phyloP scores from a whole-genome alignment of 2,797 vertebrate species.

The Syngnathus rostellatus region DNA sequence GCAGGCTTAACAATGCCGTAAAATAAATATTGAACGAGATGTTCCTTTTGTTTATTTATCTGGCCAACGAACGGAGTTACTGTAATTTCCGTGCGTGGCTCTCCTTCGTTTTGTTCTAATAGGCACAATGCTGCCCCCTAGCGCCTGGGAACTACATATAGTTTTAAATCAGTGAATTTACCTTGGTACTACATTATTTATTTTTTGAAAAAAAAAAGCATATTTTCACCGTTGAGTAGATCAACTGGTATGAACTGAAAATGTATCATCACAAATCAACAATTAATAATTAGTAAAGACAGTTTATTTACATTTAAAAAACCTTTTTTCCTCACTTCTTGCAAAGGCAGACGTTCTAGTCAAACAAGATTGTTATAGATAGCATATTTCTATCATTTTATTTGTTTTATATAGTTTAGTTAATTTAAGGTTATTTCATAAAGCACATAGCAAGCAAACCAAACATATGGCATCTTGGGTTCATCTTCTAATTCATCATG shows the following conservation, averaged over 20 bases:
- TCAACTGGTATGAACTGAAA: neutral
- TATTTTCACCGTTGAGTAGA: neutral
- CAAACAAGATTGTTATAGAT: neutral
- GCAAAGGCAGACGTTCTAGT: neutral
- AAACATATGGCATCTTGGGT: neutral
- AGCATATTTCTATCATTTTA: conserved; percentile 20
- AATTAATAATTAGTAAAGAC: conserved; percentile 37
- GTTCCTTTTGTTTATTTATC: conserved; percentile 68
- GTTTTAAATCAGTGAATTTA: neutral
- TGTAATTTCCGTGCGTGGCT: conserved; percentile 42
- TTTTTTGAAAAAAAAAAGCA: neutral
- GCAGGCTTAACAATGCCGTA: neutral
- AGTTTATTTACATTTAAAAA: conserved; percentile 46
- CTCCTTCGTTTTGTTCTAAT: conserved; percentile 13
- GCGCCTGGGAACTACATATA: neutral
- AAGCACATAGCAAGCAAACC: neutral
- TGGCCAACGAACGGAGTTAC: conserved; percentile 27
- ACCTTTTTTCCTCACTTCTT: conserved; percentile 10
- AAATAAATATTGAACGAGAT: conserved; percentile 13
- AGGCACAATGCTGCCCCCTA: conserved; percentile 23
- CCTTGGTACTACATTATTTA: neutral
- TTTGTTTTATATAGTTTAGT: conserved; percentile 9
- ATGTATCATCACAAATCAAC: conserved; percentile 1
- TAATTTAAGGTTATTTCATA: conserved; percentile 3
- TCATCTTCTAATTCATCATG: neutral